phyloP scores from a whole-genome alignment of 2,797 vertebrate genomes.

The Amniataba percoides region DNA sequence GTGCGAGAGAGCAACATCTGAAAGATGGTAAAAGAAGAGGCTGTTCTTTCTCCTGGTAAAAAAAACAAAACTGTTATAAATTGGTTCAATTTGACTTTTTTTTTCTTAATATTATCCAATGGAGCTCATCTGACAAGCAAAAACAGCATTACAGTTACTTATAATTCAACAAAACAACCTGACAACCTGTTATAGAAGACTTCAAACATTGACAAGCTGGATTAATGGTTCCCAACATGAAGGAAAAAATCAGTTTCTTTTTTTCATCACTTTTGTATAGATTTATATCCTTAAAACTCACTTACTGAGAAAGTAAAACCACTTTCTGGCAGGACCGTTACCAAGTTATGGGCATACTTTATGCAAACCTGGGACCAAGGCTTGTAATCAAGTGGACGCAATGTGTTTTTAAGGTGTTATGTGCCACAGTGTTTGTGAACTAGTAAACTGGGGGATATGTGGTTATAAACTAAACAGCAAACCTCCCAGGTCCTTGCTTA shows the following conservation, averaged over 20 bases:
- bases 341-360: background rate
- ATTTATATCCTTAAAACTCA: background rate
- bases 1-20: constrained; percentile 22
- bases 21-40: constrained; percentile 16
- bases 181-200: background rate
- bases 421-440: background rate
- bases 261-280: background rate
- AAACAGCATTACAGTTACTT: background rate
- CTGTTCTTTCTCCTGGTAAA: constrained; percentile 12
- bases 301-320: background rate
- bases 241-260: background rate
- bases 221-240: background rate
- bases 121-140: background rate
- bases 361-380: background rate
- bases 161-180: background rate
- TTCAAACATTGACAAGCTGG: background rate
- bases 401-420: background rate
- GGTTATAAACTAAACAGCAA: background rate
- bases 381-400: background rate
- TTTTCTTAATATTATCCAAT: background rate
- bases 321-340: background rate
- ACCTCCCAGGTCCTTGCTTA: background rate
- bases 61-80: background rate
- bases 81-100: background rate
- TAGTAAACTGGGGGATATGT: background rate